Conservation (phyloP, 2,113 vertebrate species). For the Dasyornis broadbenti region DNA sequence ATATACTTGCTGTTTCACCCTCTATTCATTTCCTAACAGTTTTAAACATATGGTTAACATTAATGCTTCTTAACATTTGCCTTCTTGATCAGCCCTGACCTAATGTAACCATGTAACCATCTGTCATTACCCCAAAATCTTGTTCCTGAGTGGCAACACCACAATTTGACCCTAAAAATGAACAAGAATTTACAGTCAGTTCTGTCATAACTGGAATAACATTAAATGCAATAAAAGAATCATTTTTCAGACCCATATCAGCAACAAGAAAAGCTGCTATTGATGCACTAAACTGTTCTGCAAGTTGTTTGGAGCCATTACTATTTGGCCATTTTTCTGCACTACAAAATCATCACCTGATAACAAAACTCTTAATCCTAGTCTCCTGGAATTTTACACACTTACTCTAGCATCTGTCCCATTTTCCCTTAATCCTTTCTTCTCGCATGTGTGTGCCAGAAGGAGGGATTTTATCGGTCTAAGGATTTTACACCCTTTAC, state of each 20-base stretch:
- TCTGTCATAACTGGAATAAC: background rate
- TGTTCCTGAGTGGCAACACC: background rate
- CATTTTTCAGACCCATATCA: background rate
- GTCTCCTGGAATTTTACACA: background rate
- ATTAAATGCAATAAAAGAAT: background rate
- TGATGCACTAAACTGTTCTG: accelerated
- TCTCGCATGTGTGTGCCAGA: background rate
- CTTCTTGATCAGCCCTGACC: slow-evolving; percentile 15
- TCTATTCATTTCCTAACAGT: background rate
- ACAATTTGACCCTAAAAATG: background rate
- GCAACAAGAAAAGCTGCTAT: background rate
- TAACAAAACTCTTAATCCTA: background rate
- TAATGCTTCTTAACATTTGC: slow-evolving; percentile 28
- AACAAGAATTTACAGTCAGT: background rate
- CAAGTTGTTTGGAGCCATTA: background rate
- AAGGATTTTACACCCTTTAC: background rate
- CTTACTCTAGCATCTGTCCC: background rate
- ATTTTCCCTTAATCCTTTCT: background rate
- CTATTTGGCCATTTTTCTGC: background rate
- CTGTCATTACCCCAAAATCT: background rate
- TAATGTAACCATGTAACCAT: background rate
- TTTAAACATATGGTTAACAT: slow-evolving; percentile 32
- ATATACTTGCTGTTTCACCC: background rate
- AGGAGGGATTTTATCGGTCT: background rate
- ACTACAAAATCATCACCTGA: background rate